Conservation (phyloP, 2,113 vertebrate species). For the Pollachius pollachius region DNA sequence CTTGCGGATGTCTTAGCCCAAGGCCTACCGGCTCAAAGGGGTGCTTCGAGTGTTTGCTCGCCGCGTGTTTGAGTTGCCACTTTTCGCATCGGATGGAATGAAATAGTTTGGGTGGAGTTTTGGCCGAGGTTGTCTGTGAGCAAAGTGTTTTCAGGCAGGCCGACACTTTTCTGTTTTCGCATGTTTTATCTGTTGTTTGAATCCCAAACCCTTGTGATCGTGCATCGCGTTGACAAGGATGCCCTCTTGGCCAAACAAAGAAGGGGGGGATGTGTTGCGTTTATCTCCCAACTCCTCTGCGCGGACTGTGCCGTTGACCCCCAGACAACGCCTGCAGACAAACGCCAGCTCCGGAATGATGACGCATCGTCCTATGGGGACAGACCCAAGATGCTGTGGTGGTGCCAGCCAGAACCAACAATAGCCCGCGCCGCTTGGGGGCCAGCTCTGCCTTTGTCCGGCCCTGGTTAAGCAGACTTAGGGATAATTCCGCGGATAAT, state of each 20-base stretch:
- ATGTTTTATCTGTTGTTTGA: too few relatives aligned
- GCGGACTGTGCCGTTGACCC: constrained; percentile 54
- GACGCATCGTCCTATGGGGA: constrained; percentile 67
- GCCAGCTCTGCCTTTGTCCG: constrained; percentile 72
- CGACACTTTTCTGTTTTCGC: too few relatives aligned
- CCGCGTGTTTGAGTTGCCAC: constrained; percentile 20
- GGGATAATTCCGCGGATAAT: constrained; percentile 73
- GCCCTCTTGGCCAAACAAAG: constrained; percentile 1
- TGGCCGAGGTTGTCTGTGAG: too few relatives aligned
- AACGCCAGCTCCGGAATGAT: constrained; percentile 61
- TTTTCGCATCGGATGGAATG: too few relatives aligned
- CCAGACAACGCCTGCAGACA: constrained; percentile 60
- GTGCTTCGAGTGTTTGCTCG: constrained; percentile 42
- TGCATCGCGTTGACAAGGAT: too few relatives aligned
- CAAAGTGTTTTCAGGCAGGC: too few relatives aligned
- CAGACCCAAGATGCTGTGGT: constrained; percentile 69
- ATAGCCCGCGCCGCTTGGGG: constrained; percentile 69
- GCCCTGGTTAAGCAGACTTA: constrained; percentile 77
- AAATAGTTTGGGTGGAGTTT: too few relatives aligned
- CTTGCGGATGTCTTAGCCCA: constrained; percentile 54
- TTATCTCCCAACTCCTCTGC: constrained; percentile 56
- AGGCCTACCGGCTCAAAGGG: constrained; percentile 29
- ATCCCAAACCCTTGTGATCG: too few relatives aligned
- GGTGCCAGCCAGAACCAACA: constrained; percentile 70
- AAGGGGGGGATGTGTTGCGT: constrained; percentile 21